Evolutionary conservation across 1,140 invertebrate genomes (phyloP), one percentile per base, ranked within the genome.

Genomic region (Solen grandis): DNA sequence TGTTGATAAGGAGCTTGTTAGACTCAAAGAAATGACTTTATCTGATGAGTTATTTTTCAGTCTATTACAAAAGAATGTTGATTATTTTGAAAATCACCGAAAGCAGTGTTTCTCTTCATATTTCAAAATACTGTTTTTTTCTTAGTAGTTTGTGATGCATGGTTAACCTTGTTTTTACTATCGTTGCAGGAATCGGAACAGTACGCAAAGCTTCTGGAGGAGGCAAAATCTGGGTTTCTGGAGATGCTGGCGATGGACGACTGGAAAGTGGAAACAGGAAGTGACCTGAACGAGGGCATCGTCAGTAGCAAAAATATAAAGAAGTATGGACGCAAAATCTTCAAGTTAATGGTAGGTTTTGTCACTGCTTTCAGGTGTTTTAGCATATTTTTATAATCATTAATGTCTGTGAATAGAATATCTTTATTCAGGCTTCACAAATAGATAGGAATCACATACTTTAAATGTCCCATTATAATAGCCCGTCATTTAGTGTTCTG

Each of bases 271-370:
- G 76, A 70, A 46, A 16, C 19, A 14, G 76, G 76, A 36, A 79
- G 52, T 33, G 70, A n/a, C 62, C 54, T 79, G 3, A 25, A 79
- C 16, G 57, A 57, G 19, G 76, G 76, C 5, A 70, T 79, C 25
- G 46, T 79, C 13, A 46, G 62, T 27, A 60, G 65, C 35, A 25
- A 70, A 36, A 60, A 69, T 19, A 70, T 79, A 5, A 79, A 79
- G 54, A 79, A 79, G 52, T 79, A 60, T 59, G 76, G 76, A 22
- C 59, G 76, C 22, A 79, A 79, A 70, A 35, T 79, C 31, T 79
- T 79, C 54, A 79, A 62, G 62, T 46, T 79, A 50, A 35, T 57
- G 65, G 76, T 79, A 57, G 38, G 25, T 27, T 36, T 35, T 65
- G 33, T n/a, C 4, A 62, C n/a, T n/a, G n/a, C n/a, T n/a, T n/a